Conservation (phyloP, 2,888 invertebrate genomes). For the Drosophila helvetica region DNA sequence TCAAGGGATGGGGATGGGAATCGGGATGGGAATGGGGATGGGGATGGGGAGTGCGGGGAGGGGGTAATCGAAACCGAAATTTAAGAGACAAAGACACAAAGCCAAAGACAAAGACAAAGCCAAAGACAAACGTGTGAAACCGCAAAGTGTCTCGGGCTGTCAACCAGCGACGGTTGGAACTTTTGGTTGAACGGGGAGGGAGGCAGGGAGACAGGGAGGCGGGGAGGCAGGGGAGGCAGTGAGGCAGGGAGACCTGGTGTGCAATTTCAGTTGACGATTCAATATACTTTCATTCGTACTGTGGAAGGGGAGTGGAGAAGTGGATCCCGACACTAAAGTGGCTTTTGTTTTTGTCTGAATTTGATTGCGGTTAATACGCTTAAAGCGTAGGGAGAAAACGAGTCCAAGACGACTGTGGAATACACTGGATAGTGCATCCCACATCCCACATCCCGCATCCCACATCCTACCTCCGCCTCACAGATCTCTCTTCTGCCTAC, state of each 20-base stretch:
- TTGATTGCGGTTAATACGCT: conserved; percentile 68
- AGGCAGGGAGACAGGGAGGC: too few species aligned
- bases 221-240: too few species aligned
- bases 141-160: conserved; percentile 69
- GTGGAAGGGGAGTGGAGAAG: too few species aligned
- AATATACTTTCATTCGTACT: conserved; percentile 1
- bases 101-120: too few species aligned
- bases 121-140: conserved; percentile 71
- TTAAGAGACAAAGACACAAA: conserved; percentile 19
- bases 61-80: conserved; percentile 49
- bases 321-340: neutral
- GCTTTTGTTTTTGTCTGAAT: conserved; percentile 49
- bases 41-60: too few species aligned
- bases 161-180: conserved; percentile 39
- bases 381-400: conserved; percentile 39
- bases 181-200: too few species aligned
- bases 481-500: neutral
- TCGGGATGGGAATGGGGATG: too few species aligned
- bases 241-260: conserved; percentile 45
- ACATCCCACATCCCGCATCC: neutral
- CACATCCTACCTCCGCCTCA: neutral
- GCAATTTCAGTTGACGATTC: conserved; percentile 64
- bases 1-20: too few species aligned
- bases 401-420: neutral
- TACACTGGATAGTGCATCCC: neutral